Evolutionary conservation across 2,113 vertebrate genomes (phyloP).

Genomic region (Cebidichthys violaceus): DNA sequence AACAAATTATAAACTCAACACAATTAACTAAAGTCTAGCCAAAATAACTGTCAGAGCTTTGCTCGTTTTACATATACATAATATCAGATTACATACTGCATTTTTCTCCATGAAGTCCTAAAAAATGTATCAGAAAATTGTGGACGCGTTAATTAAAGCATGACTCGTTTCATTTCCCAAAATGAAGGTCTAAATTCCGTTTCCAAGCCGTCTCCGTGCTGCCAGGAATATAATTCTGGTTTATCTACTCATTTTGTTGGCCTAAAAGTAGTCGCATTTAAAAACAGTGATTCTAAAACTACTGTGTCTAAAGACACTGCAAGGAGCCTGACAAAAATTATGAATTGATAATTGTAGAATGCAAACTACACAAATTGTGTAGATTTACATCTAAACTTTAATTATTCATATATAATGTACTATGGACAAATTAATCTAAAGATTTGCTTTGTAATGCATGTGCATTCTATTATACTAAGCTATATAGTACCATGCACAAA

Average conservation of each 20-base stretch:
- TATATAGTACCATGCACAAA: neutral
- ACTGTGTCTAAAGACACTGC: neutral
- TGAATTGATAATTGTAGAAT: neutral
- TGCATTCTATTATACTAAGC: neutral
- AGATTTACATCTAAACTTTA: neutral
- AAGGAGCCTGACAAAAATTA: neutral
- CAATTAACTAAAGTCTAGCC: neutral
- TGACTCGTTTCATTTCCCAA: neutral
- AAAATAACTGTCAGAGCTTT: neutral
- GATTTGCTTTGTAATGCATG: neutral
- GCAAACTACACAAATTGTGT: no score
- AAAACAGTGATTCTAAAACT: neutral
- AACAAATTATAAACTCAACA: neutral
- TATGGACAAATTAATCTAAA: neutral
- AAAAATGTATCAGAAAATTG: neutral
- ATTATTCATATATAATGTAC: neutral
- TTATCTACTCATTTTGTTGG: neutral
- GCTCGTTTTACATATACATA: neutral
- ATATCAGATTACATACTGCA: neutral
- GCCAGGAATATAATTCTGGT: neutral
- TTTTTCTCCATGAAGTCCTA: neutral
- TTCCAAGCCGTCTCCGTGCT: neutral
- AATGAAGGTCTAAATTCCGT: neutral
- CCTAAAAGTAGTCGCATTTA: neutral
- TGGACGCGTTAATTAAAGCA: neutral